Conservation (phyloP, 2,888 invertebrate genomes). For the Malacosoma neustria region DNA sequence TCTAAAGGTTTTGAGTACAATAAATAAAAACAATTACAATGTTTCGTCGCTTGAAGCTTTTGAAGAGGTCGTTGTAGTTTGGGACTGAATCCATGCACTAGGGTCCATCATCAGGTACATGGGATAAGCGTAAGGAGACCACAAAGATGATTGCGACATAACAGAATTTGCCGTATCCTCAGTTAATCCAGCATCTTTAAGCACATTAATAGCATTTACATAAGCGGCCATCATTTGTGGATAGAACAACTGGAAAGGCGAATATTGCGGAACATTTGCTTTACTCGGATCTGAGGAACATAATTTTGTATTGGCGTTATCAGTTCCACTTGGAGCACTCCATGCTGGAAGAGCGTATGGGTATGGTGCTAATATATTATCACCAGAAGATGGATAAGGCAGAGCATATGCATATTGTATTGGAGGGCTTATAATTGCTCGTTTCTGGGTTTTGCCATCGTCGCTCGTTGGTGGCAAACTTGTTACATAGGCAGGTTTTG, state of each 20-base stretch:
- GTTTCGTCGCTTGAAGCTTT: slow-evolving; percentile 15
- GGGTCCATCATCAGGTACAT: slow-evolving; percentile 59
- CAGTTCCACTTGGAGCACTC: slow-evolving; percentile 15
- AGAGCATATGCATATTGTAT: slow-evolving; percentile 44
- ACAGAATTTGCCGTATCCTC: slow-evolving; percentile 31
- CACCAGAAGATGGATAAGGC: slow-evolving; percentile 29
- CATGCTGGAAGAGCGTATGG: slow-evolving; percentile 32
- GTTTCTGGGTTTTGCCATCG: slow-evolving; percentile 36
- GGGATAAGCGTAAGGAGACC: slow-evolving; percentile 46
- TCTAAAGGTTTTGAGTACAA: neutral
- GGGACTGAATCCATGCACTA: slow-evolving; percentile 37
- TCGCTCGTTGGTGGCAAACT: slow-evolving; percentile 23
- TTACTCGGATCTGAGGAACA: slow-evolving; percentile 16
- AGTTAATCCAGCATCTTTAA: slow-evolving; percentile 38
- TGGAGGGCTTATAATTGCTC: slow-evolving; percentile 34
- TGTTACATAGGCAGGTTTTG: slow-evolving; percentile 26
- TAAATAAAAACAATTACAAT: neutral
- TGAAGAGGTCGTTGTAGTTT: slow-evolving; percentile 23
- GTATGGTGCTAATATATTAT: slow-evolving; percentile 23
- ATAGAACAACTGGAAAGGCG: slow-evolving; percentile 47
- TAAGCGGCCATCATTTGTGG: slow-evolving; percentile 55
- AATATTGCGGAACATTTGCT: slow-evolving; percentile 28
- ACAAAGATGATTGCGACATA: slow-evolving; percentile 29
- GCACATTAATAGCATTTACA: slow-evolving; percentile 37
- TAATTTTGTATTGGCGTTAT: slow-evolving; percentile 20